These are phyloP conservation scores for Cercopithecus neglectus DNA, from an alignment of 2,797 vertebrate genomes.

Conservation along the genomic window DNA sequence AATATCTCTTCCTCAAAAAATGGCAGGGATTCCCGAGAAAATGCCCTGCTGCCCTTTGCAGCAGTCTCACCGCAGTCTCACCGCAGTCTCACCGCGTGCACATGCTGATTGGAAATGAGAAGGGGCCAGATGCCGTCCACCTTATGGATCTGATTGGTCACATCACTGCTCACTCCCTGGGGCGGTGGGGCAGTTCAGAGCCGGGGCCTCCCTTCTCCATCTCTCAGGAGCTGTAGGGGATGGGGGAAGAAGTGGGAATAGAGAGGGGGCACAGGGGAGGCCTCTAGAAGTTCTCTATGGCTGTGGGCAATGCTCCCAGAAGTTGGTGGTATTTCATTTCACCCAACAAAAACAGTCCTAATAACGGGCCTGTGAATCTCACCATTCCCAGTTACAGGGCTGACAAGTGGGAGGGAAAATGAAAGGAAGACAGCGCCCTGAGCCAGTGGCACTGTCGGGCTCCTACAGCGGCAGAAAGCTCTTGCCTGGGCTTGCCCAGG, in stretches of 20 bases:
- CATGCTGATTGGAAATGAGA: not conserved
- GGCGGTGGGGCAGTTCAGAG: not conserved
- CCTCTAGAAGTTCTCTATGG: not conserved
- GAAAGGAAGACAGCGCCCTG: not conserved
- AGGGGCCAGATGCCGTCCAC: not conserved
- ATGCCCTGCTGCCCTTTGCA: not conserved
- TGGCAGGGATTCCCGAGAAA: not conserved
- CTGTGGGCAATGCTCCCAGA: not conserved
- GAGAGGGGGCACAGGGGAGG: not conserved
- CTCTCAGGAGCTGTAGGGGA: not conserved
- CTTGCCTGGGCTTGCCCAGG: not conserved
- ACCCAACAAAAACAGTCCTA: not conserved
- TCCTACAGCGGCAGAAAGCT: not conserved
- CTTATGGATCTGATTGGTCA: not conserved
- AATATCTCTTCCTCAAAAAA: not conserved
- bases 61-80: not conserved
- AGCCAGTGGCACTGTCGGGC: not conserved
- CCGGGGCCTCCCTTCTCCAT: not conserved
- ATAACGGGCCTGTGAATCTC: not conserved
- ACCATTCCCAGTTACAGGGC: slow-evolving; percentile 21
- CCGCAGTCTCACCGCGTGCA: not conserved
- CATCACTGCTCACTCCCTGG: not conserved
- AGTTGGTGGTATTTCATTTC: not conserved
- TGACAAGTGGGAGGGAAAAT: not conserved
- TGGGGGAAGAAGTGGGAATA: accelerated